Evolutionary conservation across 2,113 vertebrate species (phyloP).

Genomic region (Formicarius rufipectus): DNA sequence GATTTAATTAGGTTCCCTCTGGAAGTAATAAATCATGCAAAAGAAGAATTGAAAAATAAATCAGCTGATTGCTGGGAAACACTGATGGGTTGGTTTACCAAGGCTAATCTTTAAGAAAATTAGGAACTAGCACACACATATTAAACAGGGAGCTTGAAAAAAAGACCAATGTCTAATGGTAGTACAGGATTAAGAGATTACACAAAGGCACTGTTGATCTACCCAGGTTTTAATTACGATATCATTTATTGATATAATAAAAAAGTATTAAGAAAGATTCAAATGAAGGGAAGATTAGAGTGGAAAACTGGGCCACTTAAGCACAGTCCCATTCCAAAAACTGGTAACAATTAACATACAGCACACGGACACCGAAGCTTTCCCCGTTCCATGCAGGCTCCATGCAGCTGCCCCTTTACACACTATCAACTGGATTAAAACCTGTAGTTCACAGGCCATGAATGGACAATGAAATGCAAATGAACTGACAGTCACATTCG

Average conservation of each 20-base stretch:
- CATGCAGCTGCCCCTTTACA: background rate
- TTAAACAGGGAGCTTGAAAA: constrained; percentile 16
- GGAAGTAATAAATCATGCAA: constrained; percentile 62
- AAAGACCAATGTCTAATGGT: constrained; percentile 8
- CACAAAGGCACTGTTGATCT: background rate
- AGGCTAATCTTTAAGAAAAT: constrained; percentile 23
- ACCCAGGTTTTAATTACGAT: constrained; percentile 17
- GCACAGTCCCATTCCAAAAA: background rate
- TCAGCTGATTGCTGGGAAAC: constrained; percentile 51
- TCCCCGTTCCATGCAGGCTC: background rate
- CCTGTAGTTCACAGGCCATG: background rate
- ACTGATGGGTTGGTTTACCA: constrained; percentile 19
- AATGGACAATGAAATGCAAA: background rate
- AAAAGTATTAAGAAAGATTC: background rate
- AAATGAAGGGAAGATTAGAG: background rate
- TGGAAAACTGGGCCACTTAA: background rate
- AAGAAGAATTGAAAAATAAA: constrained; percentile 38
- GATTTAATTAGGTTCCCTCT: constrained; percentile 65
- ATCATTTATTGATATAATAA: background rate
- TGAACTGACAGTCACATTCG: background rate
- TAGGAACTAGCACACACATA: background rate
- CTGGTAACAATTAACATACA: background rate
- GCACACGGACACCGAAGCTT: rapidly evolving
- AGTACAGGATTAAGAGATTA: constrained; percentile 21
- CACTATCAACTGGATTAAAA: background rate